A percentile compares a stretch with the other conserved stretches of the same genome.
Evolutionary conservation across 2,888 invertebrate species (phyloP).

Genomic region (Drosophila subquinaria): DNA sequence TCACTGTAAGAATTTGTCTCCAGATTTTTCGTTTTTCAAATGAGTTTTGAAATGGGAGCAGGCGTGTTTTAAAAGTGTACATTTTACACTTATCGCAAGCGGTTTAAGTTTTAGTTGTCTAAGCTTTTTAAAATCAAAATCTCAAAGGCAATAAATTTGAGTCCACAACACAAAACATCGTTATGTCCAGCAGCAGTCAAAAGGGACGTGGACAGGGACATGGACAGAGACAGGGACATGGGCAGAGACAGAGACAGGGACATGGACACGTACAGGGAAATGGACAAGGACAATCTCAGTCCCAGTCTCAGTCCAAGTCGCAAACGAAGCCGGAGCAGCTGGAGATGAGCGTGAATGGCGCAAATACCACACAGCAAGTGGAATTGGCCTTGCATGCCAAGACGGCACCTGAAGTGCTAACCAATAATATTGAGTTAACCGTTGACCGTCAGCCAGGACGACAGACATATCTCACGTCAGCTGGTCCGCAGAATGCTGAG

Average conservation of each 20-base stretch:
- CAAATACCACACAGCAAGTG: constrained; percentile 18
- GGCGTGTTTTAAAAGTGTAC: not conserved
- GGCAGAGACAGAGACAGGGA: not conserved
- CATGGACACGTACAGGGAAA: not conserved
- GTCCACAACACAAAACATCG: not conserved
- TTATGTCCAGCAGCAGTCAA: constrained; percentile 20
- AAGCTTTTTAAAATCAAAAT: constrained; percentile 20
- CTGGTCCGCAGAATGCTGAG: not conserved
- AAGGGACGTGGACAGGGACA: not conserved
- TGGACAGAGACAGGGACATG: not conserved
- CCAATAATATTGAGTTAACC: too few species aligned
- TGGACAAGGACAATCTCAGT: too few species aligned
- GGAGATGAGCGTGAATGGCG: not conserved
- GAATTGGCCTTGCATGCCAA: constrained; percentile 17
- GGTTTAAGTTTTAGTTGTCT: not conserved
- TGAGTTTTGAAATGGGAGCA: not conserved
- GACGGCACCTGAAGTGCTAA: not conserved
- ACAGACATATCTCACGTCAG: not conserved
- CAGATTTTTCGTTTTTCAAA: not conserved
- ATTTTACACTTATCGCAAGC: not conserved
- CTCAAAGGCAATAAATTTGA: not conserved
- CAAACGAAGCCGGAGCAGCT: not conserved
- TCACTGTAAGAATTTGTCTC: not conserved
- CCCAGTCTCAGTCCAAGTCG: not conserved
- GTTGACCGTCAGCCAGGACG: too few species aligned